Evolutionary conservation across 2,113 vertebrate species (phyloP).

Genomic region (Caranx melampygus): DNA sequence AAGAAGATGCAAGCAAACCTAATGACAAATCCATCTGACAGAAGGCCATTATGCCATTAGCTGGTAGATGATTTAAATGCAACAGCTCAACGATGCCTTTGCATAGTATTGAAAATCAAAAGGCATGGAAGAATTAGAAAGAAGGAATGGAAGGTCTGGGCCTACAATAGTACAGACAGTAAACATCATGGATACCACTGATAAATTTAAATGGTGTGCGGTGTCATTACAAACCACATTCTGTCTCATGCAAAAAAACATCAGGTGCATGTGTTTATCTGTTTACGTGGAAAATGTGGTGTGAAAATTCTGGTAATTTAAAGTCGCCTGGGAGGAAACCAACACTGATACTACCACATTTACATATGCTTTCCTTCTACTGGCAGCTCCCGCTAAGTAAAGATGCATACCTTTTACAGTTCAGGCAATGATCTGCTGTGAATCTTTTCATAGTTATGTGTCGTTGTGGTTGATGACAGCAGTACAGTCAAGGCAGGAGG

Average conservation of each 20-base stretch:
- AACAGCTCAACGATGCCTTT: background rate
- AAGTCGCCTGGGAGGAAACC: constrained; percentile 27
- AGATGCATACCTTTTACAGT: background rate
- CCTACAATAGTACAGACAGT: background rate
- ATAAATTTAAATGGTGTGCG: background rate
- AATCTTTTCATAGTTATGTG: background rate
- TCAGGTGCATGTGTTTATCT: constrained; percentile 13
- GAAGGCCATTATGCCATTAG: background rate
- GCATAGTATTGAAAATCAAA: background rate
- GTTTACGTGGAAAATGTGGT: constrained; percentile 19
- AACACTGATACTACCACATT: constrained; percentile 4
- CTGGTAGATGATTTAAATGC: background rate
- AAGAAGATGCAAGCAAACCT: constrained; percentile 3
- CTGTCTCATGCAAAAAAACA: background rate
- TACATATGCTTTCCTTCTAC: constrained; percentile 2
- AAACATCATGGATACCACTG: background rate
- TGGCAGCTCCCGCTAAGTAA: background rate
- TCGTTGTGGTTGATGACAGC: background rate
- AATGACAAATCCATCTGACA: constrained; percentile 8
- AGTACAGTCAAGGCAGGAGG: no score
- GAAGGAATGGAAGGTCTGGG: background rate
- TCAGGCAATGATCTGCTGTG: no score
- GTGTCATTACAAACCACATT: background rate
- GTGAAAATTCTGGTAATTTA: constrained; percentile 27
- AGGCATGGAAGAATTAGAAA: background rate